Base-by-base conservation (phyloP, 2,888 invertebrate species). In the Leptopterna dolabrata region DNA sequence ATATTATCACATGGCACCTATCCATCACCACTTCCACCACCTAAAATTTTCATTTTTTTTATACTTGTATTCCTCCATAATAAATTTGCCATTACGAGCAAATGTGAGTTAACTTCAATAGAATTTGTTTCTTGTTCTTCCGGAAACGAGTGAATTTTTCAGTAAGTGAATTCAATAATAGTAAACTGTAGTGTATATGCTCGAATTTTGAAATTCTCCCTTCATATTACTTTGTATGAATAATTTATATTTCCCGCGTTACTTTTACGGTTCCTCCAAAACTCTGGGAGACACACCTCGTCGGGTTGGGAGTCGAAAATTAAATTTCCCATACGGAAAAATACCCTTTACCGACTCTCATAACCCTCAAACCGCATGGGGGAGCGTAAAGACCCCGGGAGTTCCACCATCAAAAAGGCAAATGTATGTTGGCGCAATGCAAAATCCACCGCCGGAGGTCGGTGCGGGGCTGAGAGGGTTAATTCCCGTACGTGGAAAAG, bases 401-500 rank as follows among this genome's bases (percentile, higher is more conserved):
- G 63, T 47, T 47, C 13, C 47, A 36, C 47, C 47, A 47, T 47
- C 47, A 27, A 27, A 63, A 24, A 63, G 63, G 63, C 19, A 27
- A 24, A 36, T 36, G 24, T 63, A 63, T 63, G 63, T 63, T 63
- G 63, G 63, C 63, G 63, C 63, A 63, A 63, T 63, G 63, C 63
- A 63, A 63, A 63, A 63, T 63, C 63, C 63, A 63, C 63, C 19
- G 24, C 24, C 36, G 36, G 36, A 36, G 36, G 63, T 24, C 24
- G 51, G 16, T 16, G n/a, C n/a, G 63, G 11, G 63, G 24, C 24
- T 9, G 73, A 30, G 19, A 19, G 73, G 30, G 73, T 73, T 73
- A 78, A 78, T 78, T 78, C 43, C 78, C 78, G 27, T 27, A 78
- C 45, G 78, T 78, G 43, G 73, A 73, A 73, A 73, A 73, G 78